Evolutionary conservation across 2,888 invertebrate species (phyloP), one percentile per base, ranked within the genome.

Genomic region (Chironomus tentans): DNA sequence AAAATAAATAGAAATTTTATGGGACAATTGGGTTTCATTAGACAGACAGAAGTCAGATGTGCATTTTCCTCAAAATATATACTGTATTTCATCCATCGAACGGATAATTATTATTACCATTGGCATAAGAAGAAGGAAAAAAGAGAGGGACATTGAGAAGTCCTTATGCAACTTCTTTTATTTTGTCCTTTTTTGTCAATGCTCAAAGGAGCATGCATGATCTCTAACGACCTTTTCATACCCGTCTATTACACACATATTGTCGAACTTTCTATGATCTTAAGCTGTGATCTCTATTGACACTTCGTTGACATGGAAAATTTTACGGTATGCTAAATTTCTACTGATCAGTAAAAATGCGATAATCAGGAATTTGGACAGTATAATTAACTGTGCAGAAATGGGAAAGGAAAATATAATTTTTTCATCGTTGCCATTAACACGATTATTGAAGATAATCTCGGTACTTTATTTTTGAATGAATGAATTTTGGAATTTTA

Each of bases 11-110:
- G 28, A 24, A 56, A 47, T 71, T 71, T 71, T 56, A 71, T 71
- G 71, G 71, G 71, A 71, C 71, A 71, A 71, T 71, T 71, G 71
- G 71, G 71, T 71, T 71, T 56, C 71, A 50, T 48, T 68, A 68
- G 68, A 68, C 18, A 68, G 15, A 71, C 61, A 56, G 24, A 70
- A 71, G 71, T 71, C 71, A 71, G 71, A 71, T 71, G 71, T 71
- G 56, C 71, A 71, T 71, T 71, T 70, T 71, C 71, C 15, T 47
- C 18, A 48, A 71, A 18, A 71, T 4, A 56, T 56, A 56, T 56
- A 15, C 18, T 38, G 48, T 48, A n/a, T 62, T 38, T 38, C 38
- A 38, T 38, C 38, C 10, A 38, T 38, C 38, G 38, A 38, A 38
- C 10, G 38, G 38, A 38, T 38, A 38, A 38, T 38, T 38, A 38